Base-by-base conservation (phyloP, 2,888 invertebrate genomes). In the Hydraecia micacea region DNA sequence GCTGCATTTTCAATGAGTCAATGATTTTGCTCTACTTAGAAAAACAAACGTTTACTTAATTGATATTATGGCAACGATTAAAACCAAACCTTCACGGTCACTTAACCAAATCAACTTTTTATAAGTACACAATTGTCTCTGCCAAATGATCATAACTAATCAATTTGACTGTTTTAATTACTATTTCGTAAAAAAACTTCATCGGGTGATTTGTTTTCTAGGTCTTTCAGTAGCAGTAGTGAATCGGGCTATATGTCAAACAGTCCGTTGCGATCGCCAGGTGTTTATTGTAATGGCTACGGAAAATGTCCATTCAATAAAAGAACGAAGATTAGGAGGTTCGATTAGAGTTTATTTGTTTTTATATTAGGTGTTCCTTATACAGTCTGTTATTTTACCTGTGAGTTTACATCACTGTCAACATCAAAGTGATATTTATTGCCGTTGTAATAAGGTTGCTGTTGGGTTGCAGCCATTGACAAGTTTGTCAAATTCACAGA, bases 171-270 rank as follows among this genome's bases (percentile, higher is more conserved):
- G n/a, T 77, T 79, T 83, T 76, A 83, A 87, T 84, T 83, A 80
- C n/a, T 79, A 83, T 85, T 88, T 77, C 83, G 77, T 83, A 88
- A 86, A 85, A 88, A 90, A 80, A 46, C 68, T 74, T 76, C 70
- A 88, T 58, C 72, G 79, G 80, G 36, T 77, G 80, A 79, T 86
- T 91, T 90, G 70, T 85, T 91, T 93, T 92, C 81, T 93, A 95
- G 93, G 93, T 90, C 83, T 80, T 84, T 86, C 78, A 73, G 75
- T 74, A 93, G 93, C 87, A 87, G 91, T 84, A 87, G 88, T 77
- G 95, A 96, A 79, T 95, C 95, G 49, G 96, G 94, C 15, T 95
- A 94, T 86, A 83, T 80, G 42, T 92, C 95, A 15, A 91, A 89
- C 68, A 91, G 90, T 84, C 90, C 92, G 25, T 58, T 75, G 25